These are phyloP conservation scores for Potamarius usumacintae DNA, from an alignment of 2,113 vertebrate species.

Conservation along the genomic window DNA sequence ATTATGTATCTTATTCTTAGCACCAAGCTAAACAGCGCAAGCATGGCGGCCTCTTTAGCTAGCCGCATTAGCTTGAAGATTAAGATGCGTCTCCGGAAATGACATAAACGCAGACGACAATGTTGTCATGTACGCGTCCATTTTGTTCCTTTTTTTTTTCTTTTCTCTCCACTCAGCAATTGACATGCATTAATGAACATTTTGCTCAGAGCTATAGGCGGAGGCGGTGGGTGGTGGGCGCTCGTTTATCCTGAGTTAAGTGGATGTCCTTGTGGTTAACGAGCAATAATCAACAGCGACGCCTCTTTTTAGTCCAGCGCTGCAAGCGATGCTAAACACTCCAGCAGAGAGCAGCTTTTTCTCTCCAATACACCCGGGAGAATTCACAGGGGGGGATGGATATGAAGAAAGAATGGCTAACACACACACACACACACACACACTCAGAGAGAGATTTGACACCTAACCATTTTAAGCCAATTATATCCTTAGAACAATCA, in stretches of 20 bases:
- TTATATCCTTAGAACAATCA: conserved; percentile 23
- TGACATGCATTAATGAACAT: conserved; percentile 84
- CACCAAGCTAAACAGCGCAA: conserved; percentile 47
- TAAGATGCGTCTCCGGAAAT: conserved; percentile 78
- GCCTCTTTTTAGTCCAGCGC: conserved; percentile 79
- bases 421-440: conserved; percentile 8
- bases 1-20: background rate
- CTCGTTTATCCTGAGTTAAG: conserved; percentile 82
- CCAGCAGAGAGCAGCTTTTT: conserved; percentile 64
- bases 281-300: conserved; percentile 87
- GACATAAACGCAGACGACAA: conserved; percentile 76
- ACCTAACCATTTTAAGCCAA: conserved; percentile 34
- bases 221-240: conserved; percentile 80
- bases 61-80: conserved; percentile 74
- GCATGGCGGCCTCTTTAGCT: conserved; percentile 44
- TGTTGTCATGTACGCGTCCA: conserved; percentile 79
- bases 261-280: conserved; percentile 87
- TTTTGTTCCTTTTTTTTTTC: conserved; percentile 54
- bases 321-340: conserved; percentile 80
- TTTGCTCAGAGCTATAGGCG: conserved; percentile 81
- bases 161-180: conserved; percentile 80
- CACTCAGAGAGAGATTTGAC: conserved; percentile 31
- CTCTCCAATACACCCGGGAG: conserved; percentile 68
- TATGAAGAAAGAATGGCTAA: conserved; percentile 32
- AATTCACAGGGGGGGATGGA: conserved; percentile 55